Evolutionary conservation across 2,797 vertebrate genomes (phyloP), one percentile per base, ranked within the genome.

Genomic region (Oryzias sinensis): DNA sequence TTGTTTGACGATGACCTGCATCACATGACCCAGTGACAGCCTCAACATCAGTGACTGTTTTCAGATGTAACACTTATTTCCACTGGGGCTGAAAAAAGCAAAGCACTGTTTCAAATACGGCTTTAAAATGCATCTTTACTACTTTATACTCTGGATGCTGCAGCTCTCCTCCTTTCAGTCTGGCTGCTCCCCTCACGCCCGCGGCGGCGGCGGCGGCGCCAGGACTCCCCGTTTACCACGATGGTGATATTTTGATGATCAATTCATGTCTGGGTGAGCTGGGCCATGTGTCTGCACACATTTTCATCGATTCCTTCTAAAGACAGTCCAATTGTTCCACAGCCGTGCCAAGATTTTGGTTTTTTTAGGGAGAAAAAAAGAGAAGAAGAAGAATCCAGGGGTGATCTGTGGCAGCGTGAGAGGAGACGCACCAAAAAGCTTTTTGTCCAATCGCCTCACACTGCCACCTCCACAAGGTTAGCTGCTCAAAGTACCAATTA

Each of bases 211-310:
- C 13, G 45, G 22, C 56, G 14, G 56, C 57, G 70, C 78, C 80
- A 74, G 54, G 76, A 16, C 15, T 27, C 79, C 81, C 76, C 81
- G 74, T 83, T 74, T 83, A 89, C 86, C 71, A 90, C 88, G 76
- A 89, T 87, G 88, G 88, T 90, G 87, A 80, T 85, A 83, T 89
- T 82, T 87, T 91, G 88, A 91, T 91, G 84, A 91, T 90, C 85
- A 90, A 90, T 91, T 91, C 79, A 90, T 92, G 87, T 81, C 55
- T 84, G 70, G 81, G 81, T 86, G 80, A 84, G 85, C 75, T 76
- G 78, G 76, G 81, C 82, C 80, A 77, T 81, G 84, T 83, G 83
- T 85, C 82, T 80, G 80, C 73, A 83, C 83, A 85, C 85, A 83
- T 83, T 86, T 79, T 84, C 71, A 78, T 79, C 61, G 80, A 91